Base-by-base conservation (phyloP, 1,140 invertebrate species). In the Mactra quadrangularis region DNA sequence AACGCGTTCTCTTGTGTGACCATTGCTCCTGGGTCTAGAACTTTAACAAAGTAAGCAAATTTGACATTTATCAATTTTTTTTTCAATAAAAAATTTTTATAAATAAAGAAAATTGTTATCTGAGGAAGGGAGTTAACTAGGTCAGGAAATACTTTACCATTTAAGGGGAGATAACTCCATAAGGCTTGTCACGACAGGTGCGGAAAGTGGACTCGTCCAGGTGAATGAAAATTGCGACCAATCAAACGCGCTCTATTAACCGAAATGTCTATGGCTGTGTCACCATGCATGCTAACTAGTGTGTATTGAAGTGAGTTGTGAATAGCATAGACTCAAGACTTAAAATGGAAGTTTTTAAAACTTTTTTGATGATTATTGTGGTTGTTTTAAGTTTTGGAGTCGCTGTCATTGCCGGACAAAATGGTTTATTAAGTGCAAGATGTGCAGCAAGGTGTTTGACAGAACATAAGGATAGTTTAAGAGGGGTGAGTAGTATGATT, bases 331-430 rank as follows among this genome's bases (percentile, higher is more conserved):
- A 22, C 3, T 35, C 29, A 41, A 50, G 38, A 55, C n/a, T 52
- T 27, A 79, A 53, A 9, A 79, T 81, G 77, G 77, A 81, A 81
- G 64, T 68, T 81, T 81, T 81, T 13, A 81, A 81, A 81, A 81
- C 62, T 81, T 82, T 82, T 82, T 62, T 60, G 29, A 74, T 64
- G 13, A 55, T 71, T 13, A 72, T 74, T 31, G 68, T 82, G 22
- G 79, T 82, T n/a, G 70, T 82, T 82, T 55, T 82, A 45, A 74
- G 79, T 82, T 82, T 82, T 55, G 79, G 79, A 38, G 79, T 82
- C n/a, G 57, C 79, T 50, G 55, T 82, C 9, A 45, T 82, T 52
- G 68, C 79, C 57, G 79, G 79, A 64, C 68, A 82, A 53, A 82
- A 82, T 74, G 79, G 79, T 52, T 74, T 82, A 66, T 74, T 82